A percentile compares a stretch with the other conserved stretches of the same genome.
These are phyloP conservation scores for Elephantulus edwardii DNA, from an alignment of 2,113 vertebrate species.

Conservation along the genomic window DNA sequence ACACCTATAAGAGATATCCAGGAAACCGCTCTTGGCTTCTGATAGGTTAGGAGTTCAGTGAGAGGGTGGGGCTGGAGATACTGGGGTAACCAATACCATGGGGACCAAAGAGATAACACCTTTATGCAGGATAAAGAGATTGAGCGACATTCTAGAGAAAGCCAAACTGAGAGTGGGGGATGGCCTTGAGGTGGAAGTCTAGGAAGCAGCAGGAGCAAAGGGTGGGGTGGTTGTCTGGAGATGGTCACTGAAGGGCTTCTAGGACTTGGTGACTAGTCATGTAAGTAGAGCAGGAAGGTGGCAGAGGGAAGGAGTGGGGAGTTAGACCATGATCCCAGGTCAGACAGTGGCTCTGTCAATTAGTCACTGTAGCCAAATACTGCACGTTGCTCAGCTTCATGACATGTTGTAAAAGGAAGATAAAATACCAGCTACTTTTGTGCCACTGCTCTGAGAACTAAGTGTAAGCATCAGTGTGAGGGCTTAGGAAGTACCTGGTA, in stretches of 20 bases:
- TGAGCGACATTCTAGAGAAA: neutral
- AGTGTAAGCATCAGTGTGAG: neutral
- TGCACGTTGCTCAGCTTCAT: neutral
- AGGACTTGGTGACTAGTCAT: neutral
- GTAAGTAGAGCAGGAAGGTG: slow-evolving; percentile 68
- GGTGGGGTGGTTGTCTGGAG: neutral
- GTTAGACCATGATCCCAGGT: neutral
- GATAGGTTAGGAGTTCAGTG: neutral
- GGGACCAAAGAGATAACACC: neutral
- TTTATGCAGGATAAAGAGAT: neutral
- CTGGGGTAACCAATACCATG: neutral
- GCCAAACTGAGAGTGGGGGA: too few species aligned
- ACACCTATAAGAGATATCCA: neutral
- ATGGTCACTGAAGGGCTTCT: neutral
- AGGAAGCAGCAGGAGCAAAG: neutral
- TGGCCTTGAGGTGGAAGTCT: accelerated
- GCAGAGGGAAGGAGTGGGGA: neutral
- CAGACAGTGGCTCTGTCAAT: neutral
- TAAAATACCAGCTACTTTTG: neutral
- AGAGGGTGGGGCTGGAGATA: neutral
- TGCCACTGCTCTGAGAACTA: neutral
- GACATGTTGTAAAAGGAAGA: neutral
- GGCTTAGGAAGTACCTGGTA: neutral
- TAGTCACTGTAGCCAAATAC: neutral
- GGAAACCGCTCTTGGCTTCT: neutral